These are phyloP conservation scores for Platysteira castanea DNA, from an alignment of 2,113 vertebrate genomes.

Conservation along the genomic window DNA sequence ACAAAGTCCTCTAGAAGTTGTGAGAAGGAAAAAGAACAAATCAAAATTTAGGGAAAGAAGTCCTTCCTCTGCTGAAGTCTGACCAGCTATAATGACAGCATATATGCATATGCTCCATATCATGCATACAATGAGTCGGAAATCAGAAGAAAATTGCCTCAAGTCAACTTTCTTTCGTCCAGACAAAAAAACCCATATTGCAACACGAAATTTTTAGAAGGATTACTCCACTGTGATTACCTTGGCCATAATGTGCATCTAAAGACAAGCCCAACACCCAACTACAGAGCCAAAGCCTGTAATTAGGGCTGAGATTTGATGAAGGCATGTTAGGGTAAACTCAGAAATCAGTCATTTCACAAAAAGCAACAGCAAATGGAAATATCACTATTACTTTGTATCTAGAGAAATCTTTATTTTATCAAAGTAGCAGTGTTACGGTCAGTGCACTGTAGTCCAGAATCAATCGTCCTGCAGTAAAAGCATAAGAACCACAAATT, in stretches of 20 bases:
- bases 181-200: not conserved
- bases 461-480: not conserved
- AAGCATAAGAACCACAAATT: not conserved
- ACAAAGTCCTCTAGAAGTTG: not conserved
- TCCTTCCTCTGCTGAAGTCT: not conserved
- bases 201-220: not conserved
- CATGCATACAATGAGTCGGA: rapidly evolving
- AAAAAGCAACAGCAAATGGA: not conserved
- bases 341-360: not conserved
- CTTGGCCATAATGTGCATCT: not conserved
- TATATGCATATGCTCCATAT: no score
- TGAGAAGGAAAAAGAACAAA: not conserved
- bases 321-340: not conserved
- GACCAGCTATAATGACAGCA: not conserved
- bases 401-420: not conserved
- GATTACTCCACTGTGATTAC: not conserved
- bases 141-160: not conserved
- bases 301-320: not conserved
- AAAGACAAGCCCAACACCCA: not conserved
- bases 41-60: not conserved
- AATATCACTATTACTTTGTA: not conserved
- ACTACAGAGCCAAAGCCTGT: not conserved
- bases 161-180: not conserved
- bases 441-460: not conserved
- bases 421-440: not conserved